Percentiles rank a stretch among this genome's conserved stretches.
These are phyloP conservation scores for Diachrysia chrysitis DNA, from an alignment of 2,888 invertebrate genomes.

Conservation along the genomic window DNA sequence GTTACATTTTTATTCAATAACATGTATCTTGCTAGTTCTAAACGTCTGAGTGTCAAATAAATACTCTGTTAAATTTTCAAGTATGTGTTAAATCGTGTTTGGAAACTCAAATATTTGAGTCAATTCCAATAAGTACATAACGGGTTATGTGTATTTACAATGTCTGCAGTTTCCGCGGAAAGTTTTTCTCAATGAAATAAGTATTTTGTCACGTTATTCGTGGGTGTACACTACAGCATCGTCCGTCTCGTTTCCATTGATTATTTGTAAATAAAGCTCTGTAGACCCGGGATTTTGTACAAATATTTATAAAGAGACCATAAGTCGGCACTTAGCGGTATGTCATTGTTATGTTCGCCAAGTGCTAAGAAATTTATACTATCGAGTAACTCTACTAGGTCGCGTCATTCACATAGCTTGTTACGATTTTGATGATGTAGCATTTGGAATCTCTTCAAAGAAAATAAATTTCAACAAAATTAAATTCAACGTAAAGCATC, in stretches of 20 bases:
- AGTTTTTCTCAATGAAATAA: conserved; percentile 52
- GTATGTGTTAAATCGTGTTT: conserved; percentile 37
- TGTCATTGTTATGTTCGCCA: conserved; percentile 75
- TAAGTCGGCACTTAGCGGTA: conserved; percentile 81
- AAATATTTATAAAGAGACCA: conserved; percentile 80
- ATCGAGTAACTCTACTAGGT: conserved; percentile 35
- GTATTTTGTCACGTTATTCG: conserved; percentile 51
- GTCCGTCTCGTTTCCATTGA: conserved; percentile 72
- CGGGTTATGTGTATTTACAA: conserved; percentile 43
- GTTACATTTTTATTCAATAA: conserved; percentile 12
- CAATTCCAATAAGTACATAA: conserved; percentile 41
- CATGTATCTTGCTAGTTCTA: conserved; percentile 9
- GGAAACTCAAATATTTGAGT: conserved; percentile 32
- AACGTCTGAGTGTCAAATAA: conserved; percentile 22
- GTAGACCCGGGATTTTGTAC: conserved; percentile 70
- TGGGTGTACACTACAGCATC: conserved; percentile 50
- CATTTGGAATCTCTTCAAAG: conserved; percentile 13
- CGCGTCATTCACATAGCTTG: conserved; percentile 27
- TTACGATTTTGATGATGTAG: conserved; percentile 17
- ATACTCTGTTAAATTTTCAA: conserved; percentile 33
- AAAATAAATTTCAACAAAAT: conserved; percentile 14
- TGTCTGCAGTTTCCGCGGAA: conserved; percentile 49
- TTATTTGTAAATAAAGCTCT: conserved; percentile 77
- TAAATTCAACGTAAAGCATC: conserved; percentile 16
- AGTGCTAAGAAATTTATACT: conserved; percentile 64